phyloP scores from a whole-genome alignment of 1,140 invertebrate genomes.

The Hypsibius dujardini region DNA sequence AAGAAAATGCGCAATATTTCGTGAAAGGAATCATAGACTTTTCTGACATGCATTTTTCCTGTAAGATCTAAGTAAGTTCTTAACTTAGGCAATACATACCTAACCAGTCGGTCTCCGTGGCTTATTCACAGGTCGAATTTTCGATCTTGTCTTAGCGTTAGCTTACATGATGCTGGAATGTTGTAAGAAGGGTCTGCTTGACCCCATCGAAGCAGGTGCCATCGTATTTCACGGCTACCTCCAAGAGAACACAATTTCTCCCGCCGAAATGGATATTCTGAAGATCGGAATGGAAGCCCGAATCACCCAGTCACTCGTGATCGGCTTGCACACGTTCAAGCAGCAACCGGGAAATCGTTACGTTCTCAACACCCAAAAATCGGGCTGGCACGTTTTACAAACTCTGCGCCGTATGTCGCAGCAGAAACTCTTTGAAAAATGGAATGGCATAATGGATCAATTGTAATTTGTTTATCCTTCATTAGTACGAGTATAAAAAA shows the following conservation, averaged over 20 bases:
- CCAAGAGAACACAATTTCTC: constrained; percentile 39
- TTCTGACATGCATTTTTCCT: constrained; percentile 53
- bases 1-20: constrained; percentile 24
- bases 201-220: constrained; percentile 43
- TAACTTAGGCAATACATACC: constrained; percentile 25
- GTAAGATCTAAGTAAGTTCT: constrained; percentile 26
- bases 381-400: neutral
- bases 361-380: constrained; percentile 6
- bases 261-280: constrained; percentile 45
- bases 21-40: constrained; percentile 56
- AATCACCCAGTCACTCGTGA: neutral
- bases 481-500: no score
- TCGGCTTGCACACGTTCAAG: constrained; percentile 5
- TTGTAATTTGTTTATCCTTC: no score
- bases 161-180: constrained; percentile 56
- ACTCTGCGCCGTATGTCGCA: neutral
- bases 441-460: neutral
- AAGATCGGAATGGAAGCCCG: constrained; percentile 30
- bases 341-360: neutral
- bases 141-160: constrained; percentile 61
- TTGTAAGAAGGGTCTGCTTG: constrained; percentile 31
- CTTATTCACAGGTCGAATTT: constrained; percentile 34
- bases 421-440: neutral
- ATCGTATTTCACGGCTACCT: constrained; percentile 56
- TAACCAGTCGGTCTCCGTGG: neutral